Evolutionary conservation across 2,113 vertebrate species (phyloP), one percentile per base, ranked within the genome.

Genomic region (Pluvialis apricaria): DNA sequence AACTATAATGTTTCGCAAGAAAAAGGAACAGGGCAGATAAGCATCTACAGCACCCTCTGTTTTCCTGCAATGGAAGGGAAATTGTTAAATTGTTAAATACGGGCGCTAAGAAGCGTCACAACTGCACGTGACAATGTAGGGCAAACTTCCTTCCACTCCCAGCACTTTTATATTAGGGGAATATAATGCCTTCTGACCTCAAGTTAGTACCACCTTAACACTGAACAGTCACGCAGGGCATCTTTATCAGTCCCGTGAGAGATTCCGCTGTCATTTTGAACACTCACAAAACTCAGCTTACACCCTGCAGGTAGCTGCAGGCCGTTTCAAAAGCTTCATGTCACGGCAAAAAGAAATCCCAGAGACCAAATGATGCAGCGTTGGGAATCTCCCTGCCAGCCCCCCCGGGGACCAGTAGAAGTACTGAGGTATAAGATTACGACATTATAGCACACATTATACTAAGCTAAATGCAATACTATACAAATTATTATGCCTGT

Each of bases 341-440:
- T 8, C 32, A 91, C 34, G 11, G 36, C 34, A 61, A 47, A 95
- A 88, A 69, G 51, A 88, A 92, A 92, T 73, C 36, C 32, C 76
- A 83, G 44, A 80, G 16, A 69, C 17, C 8, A 38, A 77, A 82
- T 0, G 0, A 65, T 29, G 10, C 7, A n/a, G 31, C 22, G 8
- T 2, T 83, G 54, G 45, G 34, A 77, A 83, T 57, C 31, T 66
- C 40, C 71, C 76, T 94, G 57, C 13, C 58, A 72, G 55, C 6
- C 44, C 68, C 44, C 68, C 25, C 14, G 4, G 21, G 29, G 11
- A 81, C 19, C 28, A 49, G 72, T 2, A 40, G 64, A 51, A 68
- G 51, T 57, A 77, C 22, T 26, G 54, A 77, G 36, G 58, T 73
- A 3, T 13, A 40, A 78, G 36, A 52, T 70, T 24, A 61, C 0